Conservation (phyloP, 2,113 vertebrate genomes). For the Aspidoscelis tigris region DNA sequence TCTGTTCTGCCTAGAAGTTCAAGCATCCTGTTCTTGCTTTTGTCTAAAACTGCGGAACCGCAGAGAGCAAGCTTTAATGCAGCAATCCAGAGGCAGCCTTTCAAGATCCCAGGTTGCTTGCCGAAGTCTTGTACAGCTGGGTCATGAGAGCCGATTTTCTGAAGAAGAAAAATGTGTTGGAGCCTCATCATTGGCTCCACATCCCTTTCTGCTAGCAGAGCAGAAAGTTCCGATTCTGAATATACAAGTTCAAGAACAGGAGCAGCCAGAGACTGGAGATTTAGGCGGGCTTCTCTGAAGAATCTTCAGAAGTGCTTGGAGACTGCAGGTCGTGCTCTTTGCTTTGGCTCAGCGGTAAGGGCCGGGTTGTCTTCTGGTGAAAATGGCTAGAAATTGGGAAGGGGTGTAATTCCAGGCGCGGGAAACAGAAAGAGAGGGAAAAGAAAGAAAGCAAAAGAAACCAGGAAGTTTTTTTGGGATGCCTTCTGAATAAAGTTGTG, state of each 20-base stretch:
- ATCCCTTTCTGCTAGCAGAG: background rate
- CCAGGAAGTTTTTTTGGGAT: background rate
- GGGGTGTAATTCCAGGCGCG: rapidly evolving
- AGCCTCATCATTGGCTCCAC: background rate
- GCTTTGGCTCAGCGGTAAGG: conserved; percentile 53
- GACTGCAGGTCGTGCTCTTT: background rate
- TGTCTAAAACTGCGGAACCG: conserved; percentile 54
- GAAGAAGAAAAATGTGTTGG: conserved; percentile 22
- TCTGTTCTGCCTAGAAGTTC: conserved; percentile 58
- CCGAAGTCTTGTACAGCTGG: conserved; percentile 22
- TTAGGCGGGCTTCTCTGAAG: conserved; percentile 45
- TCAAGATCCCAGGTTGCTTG: conserved; percentile 20
- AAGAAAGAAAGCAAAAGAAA: background rate
- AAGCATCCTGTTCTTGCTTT: conserved; percentile 40
- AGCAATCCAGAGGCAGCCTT: conserved; percentile 46
- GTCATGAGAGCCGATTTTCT: conserved; percentile 16
- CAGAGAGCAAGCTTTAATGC: conserved; percentile 31
- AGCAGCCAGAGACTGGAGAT: background rate
- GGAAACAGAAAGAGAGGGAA: background rate
- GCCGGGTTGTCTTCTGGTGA: conserved; percentile 67
- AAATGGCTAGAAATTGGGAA: conserved; percentile 56
- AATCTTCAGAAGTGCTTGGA: conserved; percentile 15
- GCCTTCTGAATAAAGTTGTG: background rate
- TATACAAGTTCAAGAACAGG: rapidly evolving
- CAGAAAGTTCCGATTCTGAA: background rate